Base-by-base conservation (phyloP, 2,797 vertebrate genomes). In the Xenopus petersii region DNA sequence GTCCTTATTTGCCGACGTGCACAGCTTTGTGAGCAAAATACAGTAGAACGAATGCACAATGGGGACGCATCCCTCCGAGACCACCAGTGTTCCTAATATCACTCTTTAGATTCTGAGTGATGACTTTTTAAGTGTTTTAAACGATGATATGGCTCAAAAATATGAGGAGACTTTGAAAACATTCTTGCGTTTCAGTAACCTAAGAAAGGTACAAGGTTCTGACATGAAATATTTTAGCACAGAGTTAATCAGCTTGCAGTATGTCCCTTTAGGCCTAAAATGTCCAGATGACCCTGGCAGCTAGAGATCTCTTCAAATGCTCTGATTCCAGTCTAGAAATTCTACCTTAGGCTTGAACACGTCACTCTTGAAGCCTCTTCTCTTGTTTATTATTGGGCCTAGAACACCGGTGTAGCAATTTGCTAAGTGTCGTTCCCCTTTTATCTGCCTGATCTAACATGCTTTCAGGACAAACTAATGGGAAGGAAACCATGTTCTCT, bases 401-500 rank as follows among this genome's bases (percentile, higher is more conserved):
- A 54, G 62, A 66, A 66, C 56, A 72, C 30, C 55, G 10, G 56
- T 63, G 70, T 26, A 67, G 70, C 70, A 77, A 77, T 77, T 77
- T 72, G 75, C 75, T 67, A 68, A 72, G 75, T 72, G 48, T 67
- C 36, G 64, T 62, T n/a, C 7, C 33, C 11, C 47, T 72, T 67
- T 72, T 77, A 72, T 72, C 75, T 77, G 15, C 54, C n/a, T 67
- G 64, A 77, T 76, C 75, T 71, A 46, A 71, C 75, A 71, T 71
- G 56, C 64, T 71, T 76, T 70, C 71, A 71, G 63, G 55, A 77
- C 54, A 42, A 67, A 66, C 69, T 77, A 62, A 67, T 71, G 69
- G 75, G 62, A 59, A 60, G 63, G 64, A 67, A 77, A 77, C 33
- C 63, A 54, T 61, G 56, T 62, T 71, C 63, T 66, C 10, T 49